Evolutionary conservation across 2,888 invertebrate species (phyloP), one percentile per base, ranked within the genome.

Genomic region (Drosophila prolongata): DNA sequence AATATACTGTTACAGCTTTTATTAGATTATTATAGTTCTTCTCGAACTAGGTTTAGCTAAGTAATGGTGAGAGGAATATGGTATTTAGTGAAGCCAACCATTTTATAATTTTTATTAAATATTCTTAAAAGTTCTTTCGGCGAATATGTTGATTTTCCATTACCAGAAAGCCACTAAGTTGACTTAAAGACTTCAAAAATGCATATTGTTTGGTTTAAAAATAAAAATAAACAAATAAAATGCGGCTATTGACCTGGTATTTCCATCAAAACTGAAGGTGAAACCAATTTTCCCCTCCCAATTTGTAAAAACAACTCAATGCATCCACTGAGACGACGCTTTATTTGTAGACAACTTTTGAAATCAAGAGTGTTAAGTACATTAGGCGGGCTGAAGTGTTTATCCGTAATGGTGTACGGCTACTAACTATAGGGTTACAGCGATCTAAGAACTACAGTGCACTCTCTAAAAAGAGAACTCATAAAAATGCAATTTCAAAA

Each of bases 341-440:
- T 81, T 85, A 85, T 75, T 79, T 73, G 57, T 62, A 66, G 72
- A 68, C 76, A 71, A 65, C 62, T 71, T 75, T 71, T 78, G 69
- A 70, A 67, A 71, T 62, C 43, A 56, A 55, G 60, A 68, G 79
- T 54, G 67, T 74, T 89, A 89, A 87, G 89, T 89, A 89, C 89
- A 77, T 66, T 66, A 80, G 75, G 75, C 85, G 65, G 77, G 75
- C 65, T 49, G 55, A 49, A 44, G 59, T 72, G 66, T 72, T 66
- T 58, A 68, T 53, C 68, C 73, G 77, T 73, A 80, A 73, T 71
- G 64, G 74, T 55, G 49, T 75, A 76, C 69, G 69, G 70, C 74
- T 72, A 73, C 80, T 79, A 35, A 35, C 49, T 49, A 49, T 75
- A 77, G 78, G 68, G 74, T 65, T 62, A 73, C 42, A 72, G 77